Evolutionary conservation across 2,888 invertebrate genomes (phyloP).

Genomic region (Nematopogon swammerdamellus): DNA sequence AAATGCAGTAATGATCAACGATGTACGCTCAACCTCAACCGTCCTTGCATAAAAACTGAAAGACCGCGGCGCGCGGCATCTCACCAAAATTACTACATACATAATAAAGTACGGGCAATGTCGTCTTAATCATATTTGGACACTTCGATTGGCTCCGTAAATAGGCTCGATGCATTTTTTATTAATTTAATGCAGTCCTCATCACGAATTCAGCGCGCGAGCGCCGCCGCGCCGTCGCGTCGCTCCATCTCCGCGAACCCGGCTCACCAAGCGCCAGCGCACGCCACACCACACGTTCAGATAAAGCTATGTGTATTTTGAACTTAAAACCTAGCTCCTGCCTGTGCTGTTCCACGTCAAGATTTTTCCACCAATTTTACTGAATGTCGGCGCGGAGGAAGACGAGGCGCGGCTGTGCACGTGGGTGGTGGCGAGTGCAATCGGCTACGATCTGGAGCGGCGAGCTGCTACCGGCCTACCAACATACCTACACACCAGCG

Average conservation of each 20-base stretch:
- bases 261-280: background rate
- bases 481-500: background rate
- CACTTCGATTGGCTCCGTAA: conserved; percentile 31
- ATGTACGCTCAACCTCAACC: too few species aligned
- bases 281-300: too few species aligned
- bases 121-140: conserved; percentile 28
- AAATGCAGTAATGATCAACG: too few species aligned
- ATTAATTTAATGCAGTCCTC: conserved; percentile 22
- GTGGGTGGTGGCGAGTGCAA: background rate
- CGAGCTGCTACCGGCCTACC: background rate
- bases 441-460: background rate
- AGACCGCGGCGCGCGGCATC: background rate
- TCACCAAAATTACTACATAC: background rate
- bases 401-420: background rate
- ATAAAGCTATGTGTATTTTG: too few species aligned
- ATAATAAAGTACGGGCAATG: background rate
- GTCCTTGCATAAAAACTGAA: too few species aligned
- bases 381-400: too few species aligned
- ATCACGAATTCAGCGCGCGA: conserved; percentile 31
- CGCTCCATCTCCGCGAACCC: background rate
- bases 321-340: too few species aligned
- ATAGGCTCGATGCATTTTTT: conserved; percentile 18
- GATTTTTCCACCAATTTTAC: too few species aligned
- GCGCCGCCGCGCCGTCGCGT: conserved; percentile 16
- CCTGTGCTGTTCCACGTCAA: too few species aligned